Base-by-base conservation (phyloP, 1,140 invertebrate species). In the Cherax quadricarinatus region DNA sequence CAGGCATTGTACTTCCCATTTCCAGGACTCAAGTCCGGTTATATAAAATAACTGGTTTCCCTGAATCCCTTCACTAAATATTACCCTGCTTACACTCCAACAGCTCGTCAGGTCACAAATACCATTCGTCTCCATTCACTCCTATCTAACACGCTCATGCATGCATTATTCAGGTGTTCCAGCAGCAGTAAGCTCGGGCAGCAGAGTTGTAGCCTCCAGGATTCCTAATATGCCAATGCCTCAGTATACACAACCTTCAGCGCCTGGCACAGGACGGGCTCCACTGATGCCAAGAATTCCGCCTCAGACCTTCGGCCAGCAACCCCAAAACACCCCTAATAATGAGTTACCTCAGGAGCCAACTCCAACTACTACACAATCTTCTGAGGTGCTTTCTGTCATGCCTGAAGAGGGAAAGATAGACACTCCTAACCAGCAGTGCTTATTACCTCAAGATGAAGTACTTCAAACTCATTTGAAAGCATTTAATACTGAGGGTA, bases 201-300 rank as follows among this genome's bases (percentile, higher is more conserved):
- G 70, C 83, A 62, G 30, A 49, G 12, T 85, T 62, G 24, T 85
- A 57, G 60, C 83, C 5, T 30, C 83, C 14, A 48, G 83, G 70
- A 85, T 85, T 30, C 60, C 83, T 66, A 70, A 41, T 49, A 85
- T 85, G 16, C 83, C 60, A 70, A 6, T 30, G 41, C 83, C 83
- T 85, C 41, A 85, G 30, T 75, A 21, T 75, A 21, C 24, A 9
- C 70, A 5, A 30, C n/a, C 5, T 70, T 12, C 21, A 70, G 1
- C 66, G 5, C 66, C 16, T n/a, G 66, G 66, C 18, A 18, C 18
- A 21, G 14, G 7, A 70, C 66, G 21, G 18, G 21, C 66, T 18
- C 66, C 16, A 5, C 12, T 21, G 5, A n/a, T 70, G 66, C 66
- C 66, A 1, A 18, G 53, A 70, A n/a, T 2, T 70, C 5, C 21